phyloP scores from a whole-genome alignment of 1,140 invertebrate species.

The Tetragnatha versicolor region DNA sequence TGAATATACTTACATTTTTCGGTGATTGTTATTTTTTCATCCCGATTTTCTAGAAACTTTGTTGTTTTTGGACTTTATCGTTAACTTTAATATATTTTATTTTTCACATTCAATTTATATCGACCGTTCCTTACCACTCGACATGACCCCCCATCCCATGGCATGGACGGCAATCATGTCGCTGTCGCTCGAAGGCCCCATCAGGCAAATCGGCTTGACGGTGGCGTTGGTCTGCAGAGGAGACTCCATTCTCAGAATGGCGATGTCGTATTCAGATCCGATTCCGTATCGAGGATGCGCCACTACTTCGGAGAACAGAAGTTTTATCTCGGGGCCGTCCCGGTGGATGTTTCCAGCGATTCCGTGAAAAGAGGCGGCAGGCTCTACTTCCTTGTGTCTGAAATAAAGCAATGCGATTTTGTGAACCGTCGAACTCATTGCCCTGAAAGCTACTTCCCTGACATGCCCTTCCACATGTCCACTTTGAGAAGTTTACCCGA shows the following conservation, averaged over 20 bases:
- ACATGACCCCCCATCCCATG: conserved; percentile 41
- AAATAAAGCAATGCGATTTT: too few relatives aligned
- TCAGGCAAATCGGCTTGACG: conserved; percentile 17
- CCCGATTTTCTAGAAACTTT: too few relatives aligned
- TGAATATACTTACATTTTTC: too few relatives aligned
- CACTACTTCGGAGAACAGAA: conserved; percentile 24
- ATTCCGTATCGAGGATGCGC: conserved; percentile 36
- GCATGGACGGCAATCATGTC: neutral
- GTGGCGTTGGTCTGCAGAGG: neutral
- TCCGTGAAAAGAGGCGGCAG: conserved; percentile 25
- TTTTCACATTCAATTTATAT: too few relatives aligned
- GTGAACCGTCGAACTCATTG: too few relatives aligned
- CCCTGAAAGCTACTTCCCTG: too few relatives aligned
- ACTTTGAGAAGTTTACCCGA: too few relatives aligned
- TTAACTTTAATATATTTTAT: too few relatives aligned
- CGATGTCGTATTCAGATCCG: conserved; percentile 29
- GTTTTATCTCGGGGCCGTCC: conserved; percentile 21
- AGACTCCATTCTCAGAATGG: conserved; percentile 3
- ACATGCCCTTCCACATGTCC: too few relatives aligned
- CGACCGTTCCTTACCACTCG: too few relatives aligned
- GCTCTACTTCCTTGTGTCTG: conserved; percentile 13
- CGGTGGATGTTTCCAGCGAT: conserved; percentile 35
- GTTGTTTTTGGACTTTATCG: too few relatives aligned
- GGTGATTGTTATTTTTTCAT: too few relatives aligned
- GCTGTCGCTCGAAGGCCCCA: neutral